Percentiles rank a stretch among this genome's conserved stretches.
Conservation (phyloP, 2,797 vertebrate species). For the Phrynocephalus forsythii region DNA sequence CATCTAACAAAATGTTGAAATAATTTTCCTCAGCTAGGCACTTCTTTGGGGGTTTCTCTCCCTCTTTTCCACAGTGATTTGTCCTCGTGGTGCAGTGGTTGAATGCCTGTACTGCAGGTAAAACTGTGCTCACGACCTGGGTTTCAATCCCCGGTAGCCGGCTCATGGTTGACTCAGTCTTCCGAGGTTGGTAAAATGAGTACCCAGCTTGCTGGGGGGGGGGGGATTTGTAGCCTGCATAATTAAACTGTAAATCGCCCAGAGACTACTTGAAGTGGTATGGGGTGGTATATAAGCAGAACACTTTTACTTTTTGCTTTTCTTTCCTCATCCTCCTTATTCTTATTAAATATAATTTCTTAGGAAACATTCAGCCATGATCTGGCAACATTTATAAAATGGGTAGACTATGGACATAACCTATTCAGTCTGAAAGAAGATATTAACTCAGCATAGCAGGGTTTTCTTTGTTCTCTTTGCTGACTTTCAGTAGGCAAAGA, state of each 20-base stretch:
- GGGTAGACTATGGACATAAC: too few relatives aligned
- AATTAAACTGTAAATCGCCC: too few relatives aligned
- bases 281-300: too few relatives aligned
- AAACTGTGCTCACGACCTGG: too few relatives aligned
- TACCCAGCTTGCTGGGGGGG: too few relatives aligned
- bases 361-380: not conserved
- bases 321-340: not conserved
- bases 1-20: not conserved
- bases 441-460: not conserved
- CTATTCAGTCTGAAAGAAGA: not conserved
- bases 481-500: conserved; percentile 9
- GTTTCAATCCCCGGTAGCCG: too few relatives aligned
- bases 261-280: too few relatives aligned
- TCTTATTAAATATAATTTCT: not conserved
- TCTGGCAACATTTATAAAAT: not conserved
- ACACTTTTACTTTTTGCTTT: not conserved
- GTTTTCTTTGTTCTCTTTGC: fast-evolving
- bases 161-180: too few relatives aligned
- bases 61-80: not conserved
- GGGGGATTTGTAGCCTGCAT: too few relatives aligned
- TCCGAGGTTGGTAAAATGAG: too few relatives aligned
- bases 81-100: not conserved
- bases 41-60: not conserved
- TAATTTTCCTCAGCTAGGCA: not conserved
- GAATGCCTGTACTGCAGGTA: too few relatives aligned